A percentile compares a stretch with the other conserved stretches of the same genome.
Conservation (phyloP, 2,113 vertebrate species). For the Myiozetetes cayanensis region DNA sequence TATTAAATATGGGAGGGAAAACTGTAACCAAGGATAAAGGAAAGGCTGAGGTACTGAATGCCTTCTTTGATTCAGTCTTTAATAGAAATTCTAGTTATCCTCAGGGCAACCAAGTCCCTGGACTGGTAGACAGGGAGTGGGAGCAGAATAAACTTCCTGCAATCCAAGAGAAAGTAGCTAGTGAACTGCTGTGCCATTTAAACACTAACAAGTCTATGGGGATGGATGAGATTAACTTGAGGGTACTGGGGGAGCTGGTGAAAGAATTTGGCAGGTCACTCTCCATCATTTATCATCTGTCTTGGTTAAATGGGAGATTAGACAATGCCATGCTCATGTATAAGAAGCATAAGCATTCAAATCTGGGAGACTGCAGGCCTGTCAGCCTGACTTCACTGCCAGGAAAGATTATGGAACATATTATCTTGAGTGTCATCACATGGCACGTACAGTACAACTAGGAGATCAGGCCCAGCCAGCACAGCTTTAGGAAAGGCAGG, state of each 20-base stretch:
- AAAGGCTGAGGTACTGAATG: neutral
- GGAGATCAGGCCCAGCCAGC: neutral
- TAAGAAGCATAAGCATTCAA: neutral
- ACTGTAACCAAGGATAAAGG: neutral
- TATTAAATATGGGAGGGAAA: neutral
- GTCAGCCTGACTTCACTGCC: neutral
- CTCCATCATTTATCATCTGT: neutral
- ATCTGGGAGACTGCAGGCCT: neutral
- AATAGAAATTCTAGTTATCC: neutral
- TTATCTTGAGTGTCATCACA: neutral
- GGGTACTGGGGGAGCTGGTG: neutral
- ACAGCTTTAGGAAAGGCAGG: neutral
- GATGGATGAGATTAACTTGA: neutral
- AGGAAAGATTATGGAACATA: neutral
- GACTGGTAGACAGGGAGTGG: neutral
- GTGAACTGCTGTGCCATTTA: neutral
- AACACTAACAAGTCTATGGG: neutral
- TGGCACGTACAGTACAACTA: neutral
- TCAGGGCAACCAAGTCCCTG: neutral
- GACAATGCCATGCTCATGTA: accelerated
- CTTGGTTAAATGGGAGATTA: neutral
- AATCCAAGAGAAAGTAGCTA: neutral
- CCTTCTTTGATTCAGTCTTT: neutral
- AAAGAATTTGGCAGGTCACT: neutral
- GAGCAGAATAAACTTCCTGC: neutral